These are phyloP conservation scores for Bolborhynchus lineola DNA, from an alignment of 2,113 vertebrate species.

Conservation along the genomic window DNA sequence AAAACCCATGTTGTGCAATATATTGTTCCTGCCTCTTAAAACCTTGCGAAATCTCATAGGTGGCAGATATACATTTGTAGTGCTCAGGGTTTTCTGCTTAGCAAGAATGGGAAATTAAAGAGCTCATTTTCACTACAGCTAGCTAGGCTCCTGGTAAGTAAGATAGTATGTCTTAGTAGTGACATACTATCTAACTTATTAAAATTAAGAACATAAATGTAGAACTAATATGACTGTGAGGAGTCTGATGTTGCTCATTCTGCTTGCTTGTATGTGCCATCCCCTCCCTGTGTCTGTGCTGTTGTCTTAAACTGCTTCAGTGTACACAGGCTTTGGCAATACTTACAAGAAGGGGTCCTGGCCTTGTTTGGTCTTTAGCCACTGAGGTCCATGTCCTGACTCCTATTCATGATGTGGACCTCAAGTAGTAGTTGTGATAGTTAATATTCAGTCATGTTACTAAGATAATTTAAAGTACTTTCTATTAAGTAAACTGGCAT, in stretches of 20 bases:
- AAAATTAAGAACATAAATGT: not conserved
- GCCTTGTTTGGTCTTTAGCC: not conserved
- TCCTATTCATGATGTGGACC: not conserved
- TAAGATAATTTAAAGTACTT: not conserved
- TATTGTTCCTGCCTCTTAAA: conserved; percentile 2
- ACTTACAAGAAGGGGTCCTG: not conserved
- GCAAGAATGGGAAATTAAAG: not conserved
- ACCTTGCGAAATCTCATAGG: not conserved
- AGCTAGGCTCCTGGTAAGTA: not conserved
- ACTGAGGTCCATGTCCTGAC: not conserved
- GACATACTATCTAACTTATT: not conserved
- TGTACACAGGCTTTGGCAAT: not conserved
- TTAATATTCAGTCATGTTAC: not conserved
- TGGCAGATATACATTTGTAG: not conserved
- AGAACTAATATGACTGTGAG: not conserved
- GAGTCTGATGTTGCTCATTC: not conserved
- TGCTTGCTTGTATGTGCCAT: not conserved
- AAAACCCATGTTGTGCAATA: not conserved
- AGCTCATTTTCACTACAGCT: not conserved
- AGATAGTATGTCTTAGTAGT: not conserved
- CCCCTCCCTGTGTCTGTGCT: not conserved
- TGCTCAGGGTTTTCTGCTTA: not conserved
- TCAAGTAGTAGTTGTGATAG: not conserved
- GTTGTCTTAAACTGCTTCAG: not conserved
- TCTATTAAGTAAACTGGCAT: not conserved